Evolutionary conservation across 2,888 invertebrate genomes (phyloP).

Genomic region (Tachina lurida): DNA sequence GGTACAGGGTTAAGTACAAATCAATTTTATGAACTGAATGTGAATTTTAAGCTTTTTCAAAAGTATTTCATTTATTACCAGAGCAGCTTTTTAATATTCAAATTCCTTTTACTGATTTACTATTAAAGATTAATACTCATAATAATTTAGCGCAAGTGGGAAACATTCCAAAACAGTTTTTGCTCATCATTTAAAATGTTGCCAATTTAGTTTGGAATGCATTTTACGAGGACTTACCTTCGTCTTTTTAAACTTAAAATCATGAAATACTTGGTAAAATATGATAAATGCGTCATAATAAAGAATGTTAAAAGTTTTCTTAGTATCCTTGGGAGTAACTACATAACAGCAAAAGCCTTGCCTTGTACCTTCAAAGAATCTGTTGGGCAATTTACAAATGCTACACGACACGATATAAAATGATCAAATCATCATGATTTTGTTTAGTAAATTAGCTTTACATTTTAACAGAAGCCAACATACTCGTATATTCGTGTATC

Average conservation of each 20-base stretch:
- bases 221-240: not conserved
- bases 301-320: not conserved
- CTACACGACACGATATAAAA: not conserved
- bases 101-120: conserved; percentile 1
- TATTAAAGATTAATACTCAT: not conserved
- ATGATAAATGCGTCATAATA: not conserved
- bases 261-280: conserved; percentile 51
- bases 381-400: not conserved
- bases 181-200: conserved; percentile 18
- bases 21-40: too few relatives aligned
- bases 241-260: conserved; percentile 26
- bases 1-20: too few relatives aligned
- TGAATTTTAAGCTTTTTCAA: too few relatives aligned
- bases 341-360: not conserved
- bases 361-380: not conserved
- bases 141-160: conserved; percentile 18
- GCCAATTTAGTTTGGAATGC: not conserved
- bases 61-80: too few relatives aligned
- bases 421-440: conserved; percentile 15
- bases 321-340: conserved; percentile 1
- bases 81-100: not conserved
- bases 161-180: conserved; percentile 28
- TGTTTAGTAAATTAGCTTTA: conserved; percentile 17
- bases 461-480: conserved; percentile 38
- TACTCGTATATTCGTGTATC: conserved; percentile 12